Evolutionary conservation across 2,797 vertebrate genomes (phyloP).

Genomic region (Aplochiton taeniatus): DNA sequence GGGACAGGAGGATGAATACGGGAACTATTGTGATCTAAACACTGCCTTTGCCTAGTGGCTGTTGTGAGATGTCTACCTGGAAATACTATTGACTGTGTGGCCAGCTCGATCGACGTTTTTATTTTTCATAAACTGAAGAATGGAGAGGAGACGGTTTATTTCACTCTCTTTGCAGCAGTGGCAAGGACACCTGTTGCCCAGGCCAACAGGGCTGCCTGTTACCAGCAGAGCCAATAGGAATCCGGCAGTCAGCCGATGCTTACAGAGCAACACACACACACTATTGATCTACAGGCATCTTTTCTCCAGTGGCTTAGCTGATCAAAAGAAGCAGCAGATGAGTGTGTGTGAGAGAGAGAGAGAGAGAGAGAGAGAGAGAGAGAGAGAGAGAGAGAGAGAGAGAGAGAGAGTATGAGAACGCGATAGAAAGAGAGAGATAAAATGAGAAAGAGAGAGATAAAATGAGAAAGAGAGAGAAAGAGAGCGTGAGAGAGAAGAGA

Average conservation of each 20-base stretch:
- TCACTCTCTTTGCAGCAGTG: conserved; percentile 36
- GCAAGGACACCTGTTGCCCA: conserved; percentile 30
- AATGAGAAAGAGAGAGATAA: not conserved
- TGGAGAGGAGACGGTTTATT: no score
- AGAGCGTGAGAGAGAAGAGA: not conserved
- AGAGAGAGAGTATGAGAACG: not conserved
- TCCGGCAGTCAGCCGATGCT: conserved; percentile 38
- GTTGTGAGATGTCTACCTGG: no score
- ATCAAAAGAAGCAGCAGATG: conserved; percentile 62
- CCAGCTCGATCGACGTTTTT: conserved; percentile 24
- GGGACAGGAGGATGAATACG: conserved; percentile 2
- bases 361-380: not conserved
- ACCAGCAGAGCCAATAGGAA: conserved; percentile 38
- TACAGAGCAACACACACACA: conserved; percentile 35
- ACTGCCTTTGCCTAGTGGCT: no score
- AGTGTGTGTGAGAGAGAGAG: not conserved
- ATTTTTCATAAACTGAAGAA: no score
- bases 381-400: no score
- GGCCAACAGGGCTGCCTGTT: conserved; percentile 6
- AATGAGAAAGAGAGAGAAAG: not conserved
- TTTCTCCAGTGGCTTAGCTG: conserved; percentile 52
- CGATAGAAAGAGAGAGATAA: not conserved
- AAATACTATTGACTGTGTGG: no score
- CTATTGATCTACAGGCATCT: conserved; percentile 52
- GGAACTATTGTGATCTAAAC: no score